These are phyloP conservation scores for Helicoverpa assulta DNA, from an alignment of 2,888 invertebrate genomes.

Conservation along the genomic window DNA sequence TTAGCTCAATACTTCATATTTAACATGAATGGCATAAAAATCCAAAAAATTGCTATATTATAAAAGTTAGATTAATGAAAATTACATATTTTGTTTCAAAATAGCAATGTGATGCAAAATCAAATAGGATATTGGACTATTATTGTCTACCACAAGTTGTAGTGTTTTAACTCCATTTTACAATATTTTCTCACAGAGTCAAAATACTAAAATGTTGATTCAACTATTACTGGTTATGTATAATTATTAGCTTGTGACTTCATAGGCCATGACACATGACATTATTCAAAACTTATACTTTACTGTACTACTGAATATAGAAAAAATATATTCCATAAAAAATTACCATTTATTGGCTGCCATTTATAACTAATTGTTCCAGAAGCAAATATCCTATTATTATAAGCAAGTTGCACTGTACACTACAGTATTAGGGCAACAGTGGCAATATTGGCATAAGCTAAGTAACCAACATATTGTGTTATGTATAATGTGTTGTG, in stretches of 20 bases:
- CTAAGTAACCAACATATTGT: slow-evolving; percentile 18
- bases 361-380: background rate
- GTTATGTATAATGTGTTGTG: background rate
- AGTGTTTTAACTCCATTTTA: background rate
- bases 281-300: background rate
- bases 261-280: background rate
- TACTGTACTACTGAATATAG: background rate
- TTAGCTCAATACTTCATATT: slow-evolving; percentile 22
- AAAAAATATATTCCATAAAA: slow-evolving; percentile 1
- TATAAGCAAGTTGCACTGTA: background rate
- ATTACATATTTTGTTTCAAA: slow-evolving; percentile 21
- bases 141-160: background rate
- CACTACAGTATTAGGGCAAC: background rate
- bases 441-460: background rate
- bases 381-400: slow-evolving; percentile 8
- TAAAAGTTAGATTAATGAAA: slow-evolving; percentile 10
- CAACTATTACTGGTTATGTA: background rate
- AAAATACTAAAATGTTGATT: background rate
- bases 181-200: background rate
- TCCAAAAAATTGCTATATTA: slow-evolving; percentile 20
- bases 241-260: background rate
- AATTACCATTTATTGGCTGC: background rate
- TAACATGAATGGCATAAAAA: slow-evolving; percentile 26
- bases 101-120: slow-evolving; percentile 21
- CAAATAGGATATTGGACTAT: background rate